phyloP scores from a whole-genome alignment of 1,140 invertebrate genomes.

The Psilanteris sp. region DNA sequence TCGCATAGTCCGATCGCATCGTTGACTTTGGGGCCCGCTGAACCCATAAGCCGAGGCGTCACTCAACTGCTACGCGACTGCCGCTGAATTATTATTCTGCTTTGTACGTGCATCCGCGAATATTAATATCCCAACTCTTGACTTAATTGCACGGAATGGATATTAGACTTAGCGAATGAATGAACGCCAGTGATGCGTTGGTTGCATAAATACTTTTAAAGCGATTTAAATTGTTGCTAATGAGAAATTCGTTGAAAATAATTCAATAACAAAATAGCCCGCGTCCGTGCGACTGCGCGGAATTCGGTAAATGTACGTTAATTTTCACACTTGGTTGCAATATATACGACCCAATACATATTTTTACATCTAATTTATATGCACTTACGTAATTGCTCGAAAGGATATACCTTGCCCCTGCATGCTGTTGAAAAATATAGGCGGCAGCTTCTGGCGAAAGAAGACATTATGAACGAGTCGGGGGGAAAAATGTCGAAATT shows the following conservation, averaged over 20 bases:
- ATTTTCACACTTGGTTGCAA: too few species aligned
- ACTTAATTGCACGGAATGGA: conserved; percentile 76
- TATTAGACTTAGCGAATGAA: conserved; percentile 63
- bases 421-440: background rate
- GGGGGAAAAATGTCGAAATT: background rate
- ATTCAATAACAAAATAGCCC: too few species aligned
- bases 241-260: too few species aligned
- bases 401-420: too few species aligned
- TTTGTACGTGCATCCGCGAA: conserved; percentile 75
- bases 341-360: too few species aligned
- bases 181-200: conserved; percentile 13
- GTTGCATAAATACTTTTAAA: conserved; percentile 1
- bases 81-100: conserved; percentile 76
- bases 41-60: conserved; percentile 5
- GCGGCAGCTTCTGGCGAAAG: background rate
- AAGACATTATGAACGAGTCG: background rate
- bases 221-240: too few species aligned
- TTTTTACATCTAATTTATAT: too few species aligned
- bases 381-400: too few species aligned
- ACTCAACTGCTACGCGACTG: conserved; percentile 45
- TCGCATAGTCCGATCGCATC: conserved; percentile 39
- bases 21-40: conserved; percentile 22
- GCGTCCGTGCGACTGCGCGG: too few species aligned
- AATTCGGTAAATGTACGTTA: too few species aligned
- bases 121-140: conserved; percentile 76